Conservation (phyloP, 2,113 vertebrate genomes). For the Otus sunia region DNA sequence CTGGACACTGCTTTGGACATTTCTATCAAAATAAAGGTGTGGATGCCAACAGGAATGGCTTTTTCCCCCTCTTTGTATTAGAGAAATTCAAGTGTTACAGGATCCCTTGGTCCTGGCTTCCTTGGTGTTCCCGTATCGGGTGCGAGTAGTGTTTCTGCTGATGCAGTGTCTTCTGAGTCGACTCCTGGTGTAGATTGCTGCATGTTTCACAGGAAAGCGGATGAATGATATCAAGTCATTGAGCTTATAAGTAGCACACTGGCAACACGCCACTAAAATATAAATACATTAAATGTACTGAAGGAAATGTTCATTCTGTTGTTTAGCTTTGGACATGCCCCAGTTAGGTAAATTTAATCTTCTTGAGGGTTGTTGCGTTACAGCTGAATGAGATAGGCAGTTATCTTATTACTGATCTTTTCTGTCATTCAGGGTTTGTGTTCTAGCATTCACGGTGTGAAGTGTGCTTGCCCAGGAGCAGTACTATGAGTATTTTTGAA, state of each 20-base stretch:
- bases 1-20: constrained; percentile 31
- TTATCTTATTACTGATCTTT: constrained; percentile 70
- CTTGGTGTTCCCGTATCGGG: constrained; percentile 28
- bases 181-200: constrained; percentile 58
- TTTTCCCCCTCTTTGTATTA: not conserved
- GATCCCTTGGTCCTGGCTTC: constrained; percentile 46
- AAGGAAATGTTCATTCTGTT: constrained; percentile 76
- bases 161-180: constrained; percentile 70
- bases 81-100: constrained; percentile 33
- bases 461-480: constrained; percentile 19
- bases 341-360: constrained; percentile 76
- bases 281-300: constrained; percentile 73
- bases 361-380: constrained; percentile 57
- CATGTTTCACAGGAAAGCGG: constrained; percentile 69
- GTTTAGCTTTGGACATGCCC: constrained; percentile 71
- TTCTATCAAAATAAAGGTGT: constrained; percentile 61
- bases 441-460: constrained; percentile 59
- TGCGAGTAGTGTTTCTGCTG: constrained; percentile 70
- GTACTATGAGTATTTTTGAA: not conserved
- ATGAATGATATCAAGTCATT: constrained; percentile 72
- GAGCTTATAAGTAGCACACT: constrained; percentile 73
- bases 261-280: constrained; percentile 74
- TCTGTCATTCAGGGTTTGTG: constrained; percentile 59
- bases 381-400: constrained; percentile 58
- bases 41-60: constrained; percentile 35